Evolutionary conservation across 2,113 vertebrate genomes (phyloP).

Genomic region (Epinephelus fuscoguttatus): DNA sequence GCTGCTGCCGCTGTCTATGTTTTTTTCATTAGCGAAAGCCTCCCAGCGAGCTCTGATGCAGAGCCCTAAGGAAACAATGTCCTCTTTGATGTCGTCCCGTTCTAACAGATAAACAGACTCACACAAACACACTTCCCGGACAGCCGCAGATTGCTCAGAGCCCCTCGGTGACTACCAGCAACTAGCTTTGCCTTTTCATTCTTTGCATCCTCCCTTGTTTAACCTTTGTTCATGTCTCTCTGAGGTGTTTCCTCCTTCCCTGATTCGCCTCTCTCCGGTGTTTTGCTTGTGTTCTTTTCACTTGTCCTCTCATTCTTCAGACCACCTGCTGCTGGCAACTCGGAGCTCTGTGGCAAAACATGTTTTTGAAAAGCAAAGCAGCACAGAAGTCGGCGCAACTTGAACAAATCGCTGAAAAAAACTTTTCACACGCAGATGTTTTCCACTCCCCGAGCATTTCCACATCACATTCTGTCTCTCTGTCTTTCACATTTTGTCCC

Average conservation of each 20-base stretch:
- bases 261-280: neutral
- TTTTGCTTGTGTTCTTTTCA: constrained; percentile 31
- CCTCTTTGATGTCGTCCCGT: constrained; percentile 60
- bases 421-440: constrained; percentile 12
- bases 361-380: constrained; percentile 15
- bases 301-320: constrained; percentile 16
- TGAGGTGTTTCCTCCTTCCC: neutral
- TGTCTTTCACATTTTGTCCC: neutral
- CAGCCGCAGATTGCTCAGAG: constrained; percentile 48
- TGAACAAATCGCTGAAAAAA: constrained; percentile 17
- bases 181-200: constrained; percentile 15
- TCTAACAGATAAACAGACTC: constrained; percentile 63
- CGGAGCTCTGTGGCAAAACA: constrained; percentile 17
- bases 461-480: neutral
- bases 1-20: constrained; percentile 25
- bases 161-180: constrained; percentile 37
- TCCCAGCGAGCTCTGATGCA: constrained; percentile 33
- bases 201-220: constrained; percentile 49
- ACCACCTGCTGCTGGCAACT: constrained; percentile 47
- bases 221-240: constrained; percentile 41
- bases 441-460: neutral
- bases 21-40: constrained; percentile 65
- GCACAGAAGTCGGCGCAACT: neutral
- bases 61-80: constrained; percentile 52
- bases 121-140: constrained; percentile 22